Base-by-base conservation (phyloP, 2,888 invertebrate species). In the Mamestra brassicae region DNA sequence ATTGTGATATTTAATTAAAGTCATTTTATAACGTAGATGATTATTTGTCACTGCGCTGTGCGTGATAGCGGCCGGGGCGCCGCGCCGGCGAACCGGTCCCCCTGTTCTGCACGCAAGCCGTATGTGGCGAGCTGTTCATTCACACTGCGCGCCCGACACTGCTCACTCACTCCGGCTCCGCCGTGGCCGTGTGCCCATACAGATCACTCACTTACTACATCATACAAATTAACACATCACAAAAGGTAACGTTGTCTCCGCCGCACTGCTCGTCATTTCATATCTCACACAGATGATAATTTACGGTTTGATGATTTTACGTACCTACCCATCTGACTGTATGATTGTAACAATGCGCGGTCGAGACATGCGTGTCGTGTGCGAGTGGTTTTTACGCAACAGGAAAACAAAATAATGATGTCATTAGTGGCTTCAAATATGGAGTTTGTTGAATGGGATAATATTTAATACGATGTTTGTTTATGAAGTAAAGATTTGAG, bases 1-100 rank as follows among this genome's bases (percentile, higher is more conserved):
- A 80, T 81, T 86, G 86, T 85, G 84, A 85, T 88, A 87, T 78
- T 78, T 81, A 70, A 87, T 87, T 86, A 87, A 85, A 85, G 67
- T 68, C 36, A 61, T 83, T 85, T 80, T 78, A 68, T 80, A 77
- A 74, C 71, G 76, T 74, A 76, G 63, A 50, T 10, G 10, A 54
- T 84, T 54, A 57, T 81, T 84, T 55, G 45, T 70, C 50, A 71
- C 42, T 79, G 1, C 10, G 15, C 36, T 47, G 62, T 38, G 62
- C 45, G 36, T 15, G 47, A n/a, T n/a, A 50, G 17, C n/a, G 47
- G 34, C 74, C 55, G 11, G n/a, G 26, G 26, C 26, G 26, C 26
- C 26, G 26, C 15, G 36, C 42, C 26, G 7, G 70, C 13, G 10
- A 52, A 73, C 73, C 74, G 76, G 77, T 67, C 17, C 36, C 42